A percentile compares a stretch with the other conserved stretches of the same genome.
Evolutionary conservation across 2,888 invertebrate species (phyloP).

Genomic region (Chouioia cunea): DNA sequence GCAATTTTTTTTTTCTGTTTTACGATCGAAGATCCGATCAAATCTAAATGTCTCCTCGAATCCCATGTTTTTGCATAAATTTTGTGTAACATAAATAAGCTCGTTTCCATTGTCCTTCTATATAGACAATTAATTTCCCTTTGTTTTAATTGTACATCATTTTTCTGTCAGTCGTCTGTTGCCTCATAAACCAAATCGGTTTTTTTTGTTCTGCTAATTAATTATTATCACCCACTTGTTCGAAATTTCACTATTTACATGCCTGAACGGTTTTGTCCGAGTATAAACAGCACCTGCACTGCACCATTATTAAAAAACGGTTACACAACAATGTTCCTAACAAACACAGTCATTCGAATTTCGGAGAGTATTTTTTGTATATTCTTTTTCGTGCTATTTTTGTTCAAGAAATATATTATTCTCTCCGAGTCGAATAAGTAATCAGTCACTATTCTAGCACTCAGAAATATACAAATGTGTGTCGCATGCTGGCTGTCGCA

Average conservation of each 20-base stretch:
- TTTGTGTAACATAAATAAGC: conserved; percentile 17
- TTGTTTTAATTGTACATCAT: conserved; percentile 35
- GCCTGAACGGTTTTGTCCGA: conserved; percentile 33
- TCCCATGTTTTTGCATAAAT: conserved; percentile 24
- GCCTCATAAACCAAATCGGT: conserved; percentile 17
- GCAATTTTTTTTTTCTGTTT: background rate
- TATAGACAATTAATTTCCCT: conserved; percentile 23
- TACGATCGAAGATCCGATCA: conserved; percentile 14
- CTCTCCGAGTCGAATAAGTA: conserved; percentile 39
- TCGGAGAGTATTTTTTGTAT: conserved; percentile 19
- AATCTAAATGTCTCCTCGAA: conserved; percentile 21
- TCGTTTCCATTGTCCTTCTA: conserved; percentile 32
- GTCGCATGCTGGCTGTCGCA: conserved; percentile 65
- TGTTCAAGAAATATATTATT: background rate
- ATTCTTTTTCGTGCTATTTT: background rate
- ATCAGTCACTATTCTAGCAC: conserved; percentile 28
- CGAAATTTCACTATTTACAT: conserved; percentile 35
- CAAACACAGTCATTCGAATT: conserved; percentile 33
- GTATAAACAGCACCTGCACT: conserved; percentile 33
- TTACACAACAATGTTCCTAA: conserved; percentile 28
- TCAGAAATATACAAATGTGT: conserved; percentile 53
- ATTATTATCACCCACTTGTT: conserved; percentile 33
- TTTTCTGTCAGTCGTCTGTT: conserved; percentile 31
- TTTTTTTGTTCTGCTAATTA: conserved; percentile 30
- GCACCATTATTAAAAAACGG: conserved; percentile 23